phyloP scores from a whole-genome alignment of 2,888 invertebrate species.

The Hanleya hanleyi region DNA sequence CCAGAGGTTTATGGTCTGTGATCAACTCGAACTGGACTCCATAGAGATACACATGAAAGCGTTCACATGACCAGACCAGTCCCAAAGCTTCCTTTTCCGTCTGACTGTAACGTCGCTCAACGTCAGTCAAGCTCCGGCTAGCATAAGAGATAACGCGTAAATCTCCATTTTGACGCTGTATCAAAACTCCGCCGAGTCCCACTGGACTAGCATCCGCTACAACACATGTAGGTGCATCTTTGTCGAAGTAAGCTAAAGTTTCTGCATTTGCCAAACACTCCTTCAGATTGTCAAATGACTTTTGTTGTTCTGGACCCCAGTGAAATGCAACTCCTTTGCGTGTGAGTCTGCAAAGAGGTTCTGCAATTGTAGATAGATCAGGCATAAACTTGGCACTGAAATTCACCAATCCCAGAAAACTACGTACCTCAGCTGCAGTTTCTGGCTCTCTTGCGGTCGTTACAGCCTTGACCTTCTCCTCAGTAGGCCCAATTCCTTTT shows the following conservation, averaged over 20 bases:
- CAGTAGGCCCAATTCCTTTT: not conserved
- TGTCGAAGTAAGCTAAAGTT: constrained; percentile 23
- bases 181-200: constrained; percentile 18
- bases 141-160: constrained; percentile 1
- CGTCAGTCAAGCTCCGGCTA: not conserved
- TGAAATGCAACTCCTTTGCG: constrained; percentile 12
- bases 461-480: constrained; percentile 13
- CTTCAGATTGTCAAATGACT: constrained; percentile 18
- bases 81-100: constrained; percentile 21
- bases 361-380: constrained; percentile 32
- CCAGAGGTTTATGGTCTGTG: constrained; percentile 26
- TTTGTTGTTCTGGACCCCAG: constrained; percentile 19
- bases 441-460: constrained; percentile 4
- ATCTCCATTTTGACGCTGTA: constrained; percentile 16
- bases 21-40: constrained; percentile 19
- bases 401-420: constrained; percentile 36
- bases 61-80: constrained; percentile 25
- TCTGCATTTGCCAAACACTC: constrained; percentile 14
- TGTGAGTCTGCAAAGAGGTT: constrained; percentile 23
- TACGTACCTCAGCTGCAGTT: constrained; percentile 3
- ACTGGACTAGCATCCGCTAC: constrained; percentile 20
- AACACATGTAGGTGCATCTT: constrained; percentile 6
- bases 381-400: constrained; percentile 30
- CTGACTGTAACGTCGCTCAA: not conserved
- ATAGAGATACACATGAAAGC: constrained; percentile 24